Evolutionary conservation across 2,888 invertebrate genomes (phyloP).

Genomic region (Tetheella fluctuosa): DNA sequence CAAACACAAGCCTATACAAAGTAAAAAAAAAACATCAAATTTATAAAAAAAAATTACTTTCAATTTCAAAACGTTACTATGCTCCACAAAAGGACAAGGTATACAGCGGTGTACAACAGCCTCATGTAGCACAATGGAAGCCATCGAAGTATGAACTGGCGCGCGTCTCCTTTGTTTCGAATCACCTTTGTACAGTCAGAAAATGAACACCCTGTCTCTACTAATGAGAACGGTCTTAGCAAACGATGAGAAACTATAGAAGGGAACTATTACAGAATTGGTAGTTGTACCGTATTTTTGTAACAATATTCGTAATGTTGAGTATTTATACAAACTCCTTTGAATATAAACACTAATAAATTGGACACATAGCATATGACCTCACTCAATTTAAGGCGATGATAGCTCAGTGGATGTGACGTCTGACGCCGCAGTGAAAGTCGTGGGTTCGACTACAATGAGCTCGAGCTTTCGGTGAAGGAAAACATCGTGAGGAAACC

Average conservation of each 20-base stretch:
- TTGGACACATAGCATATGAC: too few relatives aligned
- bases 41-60: neutral
- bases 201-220: neutral
- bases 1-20: too few relatives aligned
- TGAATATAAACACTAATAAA: too few relatives aligned
- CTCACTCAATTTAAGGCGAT: too few relatives aligned
- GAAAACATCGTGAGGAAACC: too few relatives aligned
- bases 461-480: too few relatives aligned
- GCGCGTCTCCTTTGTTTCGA: constrained; percentile 1
- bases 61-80: neutral
- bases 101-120: neutral
- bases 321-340: too few relatives aligned
- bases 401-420: too few relatives aligned
- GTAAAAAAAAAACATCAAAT: too few relatives aligned
- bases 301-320: neutral
- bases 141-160: constrained; percentile 9
- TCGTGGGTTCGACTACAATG: too few relatives aligned
- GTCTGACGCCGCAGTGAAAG: too few relatives aligned
- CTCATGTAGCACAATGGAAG: neutral
- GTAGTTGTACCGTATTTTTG: neutral
- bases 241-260: neutral
- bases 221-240: neutral
- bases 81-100: neutral
- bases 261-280: neutral
- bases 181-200: neutral